Conservation (phyloP, 2,888 invertebrate species). For the Eupithecia dodoneata region DNA sequence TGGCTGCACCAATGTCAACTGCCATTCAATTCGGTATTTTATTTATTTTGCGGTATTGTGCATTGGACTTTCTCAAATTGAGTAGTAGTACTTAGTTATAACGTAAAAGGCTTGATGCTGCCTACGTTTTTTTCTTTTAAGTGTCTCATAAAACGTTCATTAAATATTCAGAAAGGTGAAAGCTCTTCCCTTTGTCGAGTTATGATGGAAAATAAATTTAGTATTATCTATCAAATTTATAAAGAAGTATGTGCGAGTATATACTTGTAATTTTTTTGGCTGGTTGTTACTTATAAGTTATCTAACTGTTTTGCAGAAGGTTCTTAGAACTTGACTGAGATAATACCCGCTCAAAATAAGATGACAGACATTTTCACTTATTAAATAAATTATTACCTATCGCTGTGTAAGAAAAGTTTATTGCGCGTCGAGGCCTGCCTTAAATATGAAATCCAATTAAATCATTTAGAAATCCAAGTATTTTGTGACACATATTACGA, state of each 20-base stretch:
- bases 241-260: not conserved
- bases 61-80: too few relatives aligned
- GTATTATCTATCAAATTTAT: conserved; percentile 8
- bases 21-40: too few relatives aligned
- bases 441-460: not conserved
- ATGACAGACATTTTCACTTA: not conserved
- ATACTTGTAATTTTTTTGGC: not conserved
- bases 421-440: not conserved
- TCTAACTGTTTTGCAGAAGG: not conserved
- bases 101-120: conserved; percentile 19
- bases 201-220: conserved; percentile 22
- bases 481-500: not conserved
- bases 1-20: too few relatives aligned
- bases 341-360: not conserved
- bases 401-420: not conserved
- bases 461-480: not conserved
- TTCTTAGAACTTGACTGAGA: not conserved
- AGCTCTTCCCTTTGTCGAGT: conserved; percentile 17
- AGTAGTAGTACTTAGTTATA: not conserved
- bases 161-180: conserved; percentile 31
- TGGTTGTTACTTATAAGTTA: not conserved
- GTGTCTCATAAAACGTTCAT: conserved; percentile 31
- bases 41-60: too few relatives aligned
- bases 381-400: not conserved
- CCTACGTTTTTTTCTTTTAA: conserved; percentile 18